These are phyloP conservation scores for Rhagoletis zephyria DNA, from an alignment of 1,140 invertebrate species.

Conservation along the genomic window DNA sequence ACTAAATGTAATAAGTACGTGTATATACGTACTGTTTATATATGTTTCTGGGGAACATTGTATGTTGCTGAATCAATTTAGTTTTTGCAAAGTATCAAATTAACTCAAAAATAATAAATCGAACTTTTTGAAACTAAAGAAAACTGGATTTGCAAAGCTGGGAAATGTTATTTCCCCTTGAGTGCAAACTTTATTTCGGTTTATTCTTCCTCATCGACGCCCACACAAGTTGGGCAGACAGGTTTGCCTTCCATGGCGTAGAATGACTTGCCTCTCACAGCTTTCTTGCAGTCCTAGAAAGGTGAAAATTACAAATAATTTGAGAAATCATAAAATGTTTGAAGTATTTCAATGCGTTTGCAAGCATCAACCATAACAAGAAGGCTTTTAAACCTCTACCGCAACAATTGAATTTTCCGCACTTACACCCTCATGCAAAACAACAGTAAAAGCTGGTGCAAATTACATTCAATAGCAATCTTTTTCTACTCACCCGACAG, in stretches of 20 bases:
- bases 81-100: constrained; percentile 34
- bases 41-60: background rate
- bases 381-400: background rate
- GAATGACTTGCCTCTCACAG: constrained; percentile 93
- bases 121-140: background rate
- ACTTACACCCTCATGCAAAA: background rate
- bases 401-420: background rate
- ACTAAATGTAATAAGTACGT: background rate
- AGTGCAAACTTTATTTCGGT: constrained; percentile 44
- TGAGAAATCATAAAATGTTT: constrained; percentile 31
- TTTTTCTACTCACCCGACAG: constrained; percentile 90
- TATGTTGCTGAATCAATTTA: constrained; percentile 6
- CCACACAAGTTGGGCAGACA: constrained; percentile 90
- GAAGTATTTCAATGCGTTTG: background rate
- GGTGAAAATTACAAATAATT: constrained; percentile 53
- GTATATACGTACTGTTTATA: background rate
- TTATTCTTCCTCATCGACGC: constrained; percentile 89
- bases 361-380: background rate
- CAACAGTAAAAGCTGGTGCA: background rate
- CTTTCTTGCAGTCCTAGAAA: constrained; percentile 90
- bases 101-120: constrained; percentile 34
- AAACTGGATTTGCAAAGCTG: background rate
- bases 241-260: constrained; percentile 95
- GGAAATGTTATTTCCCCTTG: constrained; percentile 6
- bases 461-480: background rate